Base-by-base conservation (phyloP, 2,888 invertebrate genomes). In the Rapana venosa region DNA sequence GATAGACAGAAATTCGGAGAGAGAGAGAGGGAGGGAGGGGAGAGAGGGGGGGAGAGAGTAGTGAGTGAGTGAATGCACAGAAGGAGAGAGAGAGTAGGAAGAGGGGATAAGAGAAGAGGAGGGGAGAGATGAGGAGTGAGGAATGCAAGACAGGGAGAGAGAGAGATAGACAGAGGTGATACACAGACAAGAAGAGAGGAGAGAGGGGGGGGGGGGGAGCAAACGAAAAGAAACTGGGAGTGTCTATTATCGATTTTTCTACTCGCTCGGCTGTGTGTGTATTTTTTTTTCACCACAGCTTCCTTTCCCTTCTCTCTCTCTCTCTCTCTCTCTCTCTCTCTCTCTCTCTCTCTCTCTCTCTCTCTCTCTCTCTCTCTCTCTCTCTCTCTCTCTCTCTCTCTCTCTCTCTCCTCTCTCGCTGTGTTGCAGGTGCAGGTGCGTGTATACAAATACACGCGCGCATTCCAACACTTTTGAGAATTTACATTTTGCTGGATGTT, bases 341-440 rank as follows among this genome's bases (percentile, higher is more conserved):
- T 74, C 74, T 74, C n/a, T 74, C 74, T 74, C n/a, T 74, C 74
- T 74, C n/a, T 74, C 74, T 74, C n/a, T n/a, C 74, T 26, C n/a
- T 26, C 74, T n/a, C 13, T 11, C n/a, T 74, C n/a, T n/a, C 74
- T 74, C n/a, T 74, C 74, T 74, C n/a, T n/a, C 74, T 74, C 74
- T 74, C 74, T 74, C 74, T 74, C 74, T 74, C 74, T 74, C 74
- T 74, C n/a, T 74, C 74, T 74, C 74, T 74, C 74, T n/a, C 74
- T 47, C 47, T 47, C 47, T 47, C 47, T 47, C 47, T 47, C 47
- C 47, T 8, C 8, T 8, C 8, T 8, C 8, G n/a, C n/a, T n/a
- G n/a, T n/a, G n/a, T n/a, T n/a, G n/a, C n/a, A n/a, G n/a, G n/a
- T n/a, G n/a, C n/a, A n/a, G n/a, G n/a, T n/a, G n/a, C n/a, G n/a